Conservation (phyloP, 2,888 invertebrate species). For the Mechanitis mazaeus region DNA sequence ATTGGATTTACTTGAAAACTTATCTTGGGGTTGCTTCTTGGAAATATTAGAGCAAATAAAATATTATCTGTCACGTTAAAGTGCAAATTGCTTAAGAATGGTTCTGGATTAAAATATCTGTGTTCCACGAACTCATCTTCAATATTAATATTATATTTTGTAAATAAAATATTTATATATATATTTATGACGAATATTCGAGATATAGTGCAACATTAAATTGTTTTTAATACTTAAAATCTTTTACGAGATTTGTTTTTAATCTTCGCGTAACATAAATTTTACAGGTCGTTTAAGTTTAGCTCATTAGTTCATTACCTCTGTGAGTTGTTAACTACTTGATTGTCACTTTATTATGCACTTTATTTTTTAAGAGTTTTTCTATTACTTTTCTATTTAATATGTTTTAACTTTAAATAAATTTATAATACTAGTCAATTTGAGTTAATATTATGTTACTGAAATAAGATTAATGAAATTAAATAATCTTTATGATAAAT, state of each 20-base stretch:
- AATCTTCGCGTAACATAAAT: constrained; percentile 71
- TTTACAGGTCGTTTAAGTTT: constrained; percentile 71
- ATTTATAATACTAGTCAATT: too few relatives aligned
- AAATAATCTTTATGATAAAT: too few relatives aligned
- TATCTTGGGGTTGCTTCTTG: constrained; percentile 15
- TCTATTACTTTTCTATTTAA: neutral
- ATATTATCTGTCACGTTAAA: constrained; percentile 12
- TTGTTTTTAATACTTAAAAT: constrained; percentile 51
- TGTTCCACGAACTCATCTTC: neutral
- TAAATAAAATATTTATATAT: too few relatives aligned
- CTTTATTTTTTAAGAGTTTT: neutral
- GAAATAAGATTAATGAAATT: too few relatives aligned
- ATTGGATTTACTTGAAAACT: constrained; percentile 42
- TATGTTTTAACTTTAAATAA: too few relatives aligned
- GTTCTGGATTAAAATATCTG: neutral
- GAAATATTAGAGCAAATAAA: constrained; percentile 17
- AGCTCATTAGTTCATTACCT: constrained; percentile 70
- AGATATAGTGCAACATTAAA: neutral
- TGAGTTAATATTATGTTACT: too few relatives aligned
- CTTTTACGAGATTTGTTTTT: constrained; percentile 65
- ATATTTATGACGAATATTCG: too few relatives aligned
- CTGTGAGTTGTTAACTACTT: constrained; percentile 13
- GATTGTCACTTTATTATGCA: constrained; percentile 16
- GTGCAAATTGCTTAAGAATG: constrained; percentile 7
- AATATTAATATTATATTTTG: constrained; percentile 42